These are phyloP conservation scores for Amblyornis subalaris DNA, from an alignment of 2,113 vertebrate genomes.

Conservation along the genomic window DNA sequence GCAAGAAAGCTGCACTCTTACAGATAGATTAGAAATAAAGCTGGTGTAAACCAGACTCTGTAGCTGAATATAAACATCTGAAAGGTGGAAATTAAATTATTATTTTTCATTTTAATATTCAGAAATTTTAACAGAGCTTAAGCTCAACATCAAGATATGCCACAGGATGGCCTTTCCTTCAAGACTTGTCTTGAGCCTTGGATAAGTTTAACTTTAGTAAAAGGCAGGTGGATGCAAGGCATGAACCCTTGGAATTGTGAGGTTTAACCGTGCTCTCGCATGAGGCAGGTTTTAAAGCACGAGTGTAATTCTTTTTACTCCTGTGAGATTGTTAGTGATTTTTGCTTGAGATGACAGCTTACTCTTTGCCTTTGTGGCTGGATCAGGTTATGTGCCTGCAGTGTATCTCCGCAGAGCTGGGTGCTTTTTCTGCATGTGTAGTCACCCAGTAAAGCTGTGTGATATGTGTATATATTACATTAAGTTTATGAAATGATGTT, in stretches of 20 bases:
- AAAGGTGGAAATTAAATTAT: not conserved
- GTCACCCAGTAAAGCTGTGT: not conserved
- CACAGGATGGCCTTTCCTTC: not conserved
- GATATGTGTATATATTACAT: not conserved
- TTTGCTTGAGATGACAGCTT: not conserved
- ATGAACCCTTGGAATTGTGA: not conserved
- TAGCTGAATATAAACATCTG: not conserved
- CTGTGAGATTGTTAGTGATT: not conserved
- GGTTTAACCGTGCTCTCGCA: accelerated
- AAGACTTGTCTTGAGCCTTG: not conserved
- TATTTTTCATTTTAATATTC: not conserved
- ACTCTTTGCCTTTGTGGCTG: not conserved
- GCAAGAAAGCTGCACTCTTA: not conserved
- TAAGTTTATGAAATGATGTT: not conserved
- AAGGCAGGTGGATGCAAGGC: not conserved
- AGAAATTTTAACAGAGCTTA: not conserved
- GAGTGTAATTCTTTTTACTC: accelerated
- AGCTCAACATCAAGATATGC: not conserved
- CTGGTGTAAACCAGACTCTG: not conserved
- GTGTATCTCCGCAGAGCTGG: not conserved
- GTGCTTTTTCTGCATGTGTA: not conserved
- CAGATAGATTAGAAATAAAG: not conserved
- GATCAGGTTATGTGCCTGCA: not conserved
- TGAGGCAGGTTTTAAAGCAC: not conserved
- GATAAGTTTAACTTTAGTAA: not conserved